Evolutionary conservation across 2,888 invertebrate species (phyloP).

Genomic region (Masnerella sp.): DNA sequence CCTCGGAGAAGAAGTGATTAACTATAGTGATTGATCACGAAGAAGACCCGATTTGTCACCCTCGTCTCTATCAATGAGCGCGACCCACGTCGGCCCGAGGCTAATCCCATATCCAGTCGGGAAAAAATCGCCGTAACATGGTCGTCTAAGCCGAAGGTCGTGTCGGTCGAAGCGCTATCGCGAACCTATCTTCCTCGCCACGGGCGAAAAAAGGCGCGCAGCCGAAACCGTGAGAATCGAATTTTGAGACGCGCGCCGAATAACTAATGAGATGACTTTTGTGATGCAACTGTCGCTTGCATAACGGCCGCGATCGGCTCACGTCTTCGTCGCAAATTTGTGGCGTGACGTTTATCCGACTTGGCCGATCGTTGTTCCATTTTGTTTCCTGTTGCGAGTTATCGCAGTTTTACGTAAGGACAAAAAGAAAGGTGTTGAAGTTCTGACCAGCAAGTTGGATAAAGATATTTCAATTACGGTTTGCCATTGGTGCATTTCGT

Average conservation of each 20-base stretch:
- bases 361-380: slow-evolving; percentile 25
- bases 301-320: slow-evolving; percentile 44
- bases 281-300: slow-evolving; percentile 45
- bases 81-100: slow-evolving; percentile 21
- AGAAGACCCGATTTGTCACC: slow-evolving; percentile 55
- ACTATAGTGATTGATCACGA: slow-evolving; percentile 53
- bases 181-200: slow-evolving; percentile 34
- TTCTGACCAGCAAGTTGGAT: slow-evolving; percentile 25
- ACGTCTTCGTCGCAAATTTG: slow-evolving; percentile 42
- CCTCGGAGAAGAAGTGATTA: slow-evolving; percentile 42
- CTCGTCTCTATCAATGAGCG: slow-evolving; percentile 46
- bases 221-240: slow-evolving; percentile 60
- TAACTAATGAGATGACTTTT: slow-evolving; percentile 47
- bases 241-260: slow-evolving; percentile 53
- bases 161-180: slow-evolving; percentile 44
- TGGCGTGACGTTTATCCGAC: slow-evolving; percentile 49
- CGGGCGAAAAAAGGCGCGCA: slow-evolving; percentile 34
- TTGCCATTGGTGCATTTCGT: no score
- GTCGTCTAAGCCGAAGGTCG: slow-evolving; percentile 55
- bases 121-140: slow-evolving; percentile 48
- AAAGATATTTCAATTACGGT: slow-evolving; percentile 30
- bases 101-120: slow-evolving; percentile 54
- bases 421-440: no score
- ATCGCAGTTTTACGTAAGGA: slow-evolving; percentile 34
- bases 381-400: slow-evolving; percentile 35